Evolutionary conservation across 2,888 invertebrate species (phyloP).

Genomic region (Lobophora halterata): DNA sequence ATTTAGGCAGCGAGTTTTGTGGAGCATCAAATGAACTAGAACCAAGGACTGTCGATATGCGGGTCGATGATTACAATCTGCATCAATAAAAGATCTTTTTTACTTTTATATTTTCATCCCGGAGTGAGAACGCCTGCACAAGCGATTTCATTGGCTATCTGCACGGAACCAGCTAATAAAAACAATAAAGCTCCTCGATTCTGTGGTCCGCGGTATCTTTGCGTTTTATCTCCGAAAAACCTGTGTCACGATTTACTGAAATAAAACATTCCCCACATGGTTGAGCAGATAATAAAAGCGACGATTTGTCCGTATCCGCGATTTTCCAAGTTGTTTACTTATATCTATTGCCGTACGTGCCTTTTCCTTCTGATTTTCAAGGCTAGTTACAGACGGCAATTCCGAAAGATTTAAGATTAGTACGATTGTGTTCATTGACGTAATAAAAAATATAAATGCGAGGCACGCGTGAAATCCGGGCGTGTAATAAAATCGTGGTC

Average conservation of each 20-base stretch:
- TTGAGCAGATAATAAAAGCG: constrained; percentile 30
- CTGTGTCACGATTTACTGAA: constrained; percentile 29
- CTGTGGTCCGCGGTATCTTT: constrained; percentile 21
- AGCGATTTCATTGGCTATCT: constrained; percentile 24
- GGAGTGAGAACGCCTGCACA: constrained; percentile 19
- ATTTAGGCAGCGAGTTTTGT: constrained; percentile 30
- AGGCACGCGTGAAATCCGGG: constrained; percentile 29
- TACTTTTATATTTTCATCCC: constrained; percentile 10
- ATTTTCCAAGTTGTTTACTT: constrained; percentile 26
- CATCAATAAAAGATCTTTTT: constrained; percentile 26
- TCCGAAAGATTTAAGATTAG: constrained; percentile 18
- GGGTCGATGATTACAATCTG: constrained; percentile 30
- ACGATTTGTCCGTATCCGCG: constrained; percentile 27
- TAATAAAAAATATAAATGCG: constrained; percentile 23
- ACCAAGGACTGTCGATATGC: constrained; percentile 20
- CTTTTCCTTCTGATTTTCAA: constrained; percentile 16
- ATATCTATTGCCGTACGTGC: constrained; percentile 21
- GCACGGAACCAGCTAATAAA: constrained; percentile 22
- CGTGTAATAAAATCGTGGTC: constrained; percentile 29
- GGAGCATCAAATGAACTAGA: constrained; percentile 27
- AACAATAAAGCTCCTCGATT: constrained; percentile 28
- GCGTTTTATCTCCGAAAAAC: constrained; percentile 28
- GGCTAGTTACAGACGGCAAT: constrained; percentile 19
- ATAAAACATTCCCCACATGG: constrained; percentile 31
- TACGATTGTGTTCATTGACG: constrained; percentile 12